Conservation (phyloP, 2,888 invertebrate genomes). For the Nasonovia ribisnigri region DNA sequence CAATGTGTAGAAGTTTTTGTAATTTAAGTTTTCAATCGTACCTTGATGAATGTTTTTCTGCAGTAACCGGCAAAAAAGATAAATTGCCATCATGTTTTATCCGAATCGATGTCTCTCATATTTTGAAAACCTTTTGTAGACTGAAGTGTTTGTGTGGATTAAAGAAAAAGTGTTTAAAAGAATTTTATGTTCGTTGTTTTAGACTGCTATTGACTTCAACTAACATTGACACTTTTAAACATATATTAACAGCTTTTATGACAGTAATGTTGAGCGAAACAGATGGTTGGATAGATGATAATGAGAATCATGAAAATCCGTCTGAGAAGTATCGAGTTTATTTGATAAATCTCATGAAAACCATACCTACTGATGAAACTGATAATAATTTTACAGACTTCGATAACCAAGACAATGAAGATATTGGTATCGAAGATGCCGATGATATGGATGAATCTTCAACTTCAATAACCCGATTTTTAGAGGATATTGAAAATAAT, state of each 20-base stretch:
- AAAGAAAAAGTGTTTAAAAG: not conserved
- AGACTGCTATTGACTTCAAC: too few species aligned
- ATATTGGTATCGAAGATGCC: too few species aligned
- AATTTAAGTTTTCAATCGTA: conserved; percentile 24
- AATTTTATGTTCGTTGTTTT: too few species aligned
- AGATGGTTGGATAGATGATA: not conserved
- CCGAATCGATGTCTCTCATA: not conserved
- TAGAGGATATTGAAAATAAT: not conserved
- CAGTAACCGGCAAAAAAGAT: not conserved
- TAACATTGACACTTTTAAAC: too few species aligned
- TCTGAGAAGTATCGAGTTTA: not conserved
- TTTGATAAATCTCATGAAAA: conserved; percentile 3
- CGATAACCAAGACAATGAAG: too few species aligned
- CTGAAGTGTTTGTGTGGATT: conserved; percentile 2
- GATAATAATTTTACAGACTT: too few species aligned
- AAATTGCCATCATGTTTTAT: not conserved
- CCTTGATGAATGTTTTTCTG: conserved; percentile 20
- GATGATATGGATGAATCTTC: not conserved
- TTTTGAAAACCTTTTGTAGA: not conserved
- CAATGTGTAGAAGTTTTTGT: conserved; percentile 34
- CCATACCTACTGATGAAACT: not conserved
- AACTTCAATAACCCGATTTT: not conserved
- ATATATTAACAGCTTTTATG: too few species aligned
- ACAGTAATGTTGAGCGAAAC: not conserved
- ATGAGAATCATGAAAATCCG: not conserved